Conservation (phyloP, 2,113 vertebrate genomes). For the Anarhynchus alexandrinus region DNA sequence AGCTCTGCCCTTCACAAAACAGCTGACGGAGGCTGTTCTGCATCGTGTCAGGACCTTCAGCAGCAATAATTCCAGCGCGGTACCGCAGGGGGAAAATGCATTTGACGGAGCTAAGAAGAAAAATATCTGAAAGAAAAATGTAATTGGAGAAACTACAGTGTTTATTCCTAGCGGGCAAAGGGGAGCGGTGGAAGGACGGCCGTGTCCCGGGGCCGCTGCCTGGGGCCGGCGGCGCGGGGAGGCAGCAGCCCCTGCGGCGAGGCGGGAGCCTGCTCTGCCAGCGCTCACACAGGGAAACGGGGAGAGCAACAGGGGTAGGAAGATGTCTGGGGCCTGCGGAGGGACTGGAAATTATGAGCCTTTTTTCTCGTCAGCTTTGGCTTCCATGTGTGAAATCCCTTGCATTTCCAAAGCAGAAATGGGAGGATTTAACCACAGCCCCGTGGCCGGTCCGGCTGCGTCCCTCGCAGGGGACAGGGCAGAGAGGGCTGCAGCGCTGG, state of each 20-base stretch:
- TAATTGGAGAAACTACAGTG: neutral
- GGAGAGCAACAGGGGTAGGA: neutral
- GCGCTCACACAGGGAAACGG: neutral
- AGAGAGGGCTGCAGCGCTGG: neutral
- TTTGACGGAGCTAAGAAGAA: neutral
- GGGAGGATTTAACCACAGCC: neutral
- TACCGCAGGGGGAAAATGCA: neutral
- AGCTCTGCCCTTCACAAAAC: neutral
- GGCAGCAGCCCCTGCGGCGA: too few species aligned
- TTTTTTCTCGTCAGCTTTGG: neutral
- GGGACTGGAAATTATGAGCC: neutral
- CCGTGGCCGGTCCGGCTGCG: neutral
- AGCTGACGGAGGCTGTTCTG: neutral
- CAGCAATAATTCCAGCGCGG: neutral
- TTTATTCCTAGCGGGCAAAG: neutral
- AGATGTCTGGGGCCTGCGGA: neutral
- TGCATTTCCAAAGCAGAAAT: neutral
- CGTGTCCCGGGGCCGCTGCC: neutral
- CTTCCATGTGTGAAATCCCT: neutral
- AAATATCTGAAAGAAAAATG: neutral
- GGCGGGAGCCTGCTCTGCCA: too few species aligned
- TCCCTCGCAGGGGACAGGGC: neutral
- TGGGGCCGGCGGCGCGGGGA: too few species aligned
- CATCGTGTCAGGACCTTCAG: neutral
- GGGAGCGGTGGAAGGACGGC: neutral